phyloP scores from a whole-genome alignment of 2,888 invertebrate species.

The Agrochola litura region DNA sequence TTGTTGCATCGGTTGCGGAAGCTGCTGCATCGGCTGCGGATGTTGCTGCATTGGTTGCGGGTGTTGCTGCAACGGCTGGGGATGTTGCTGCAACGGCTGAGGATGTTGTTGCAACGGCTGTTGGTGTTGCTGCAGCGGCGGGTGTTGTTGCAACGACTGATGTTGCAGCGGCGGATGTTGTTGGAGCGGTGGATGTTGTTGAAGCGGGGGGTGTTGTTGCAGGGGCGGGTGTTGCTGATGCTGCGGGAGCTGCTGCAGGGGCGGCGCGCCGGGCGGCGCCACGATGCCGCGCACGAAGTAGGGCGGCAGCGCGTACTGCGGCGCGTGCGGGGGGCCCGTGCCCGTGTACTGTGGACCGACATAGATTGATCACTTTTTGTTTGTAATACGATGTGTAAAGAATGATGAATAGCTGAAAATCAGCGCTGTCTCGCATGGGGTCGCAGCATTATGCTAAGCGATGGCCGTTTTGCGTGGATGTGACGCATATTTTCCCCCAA shows the following conservation, averaged over 20 bases:
- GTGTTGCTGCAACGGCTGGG: conserved; percentile 17
- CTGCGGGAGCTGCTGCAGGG: conserved; percentile 45
- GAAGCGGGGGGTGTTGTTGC: conserved; percentile 67
- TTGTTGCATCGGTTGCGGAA: conserved; percentile 44
- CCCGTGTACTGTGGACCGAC: conserved; percentile 77
- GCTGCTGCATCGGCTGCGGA: conserved; percentile 64
- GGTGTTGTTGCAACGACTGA: conserved; percentile 79
- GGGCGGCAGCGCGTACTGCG: conserved; percentile 90
- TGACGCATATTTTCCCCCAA: too few relatives aligned
- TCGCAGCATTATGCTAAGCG: too few relatives aligned
- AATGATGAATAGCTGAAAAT: too few relatives aligned
- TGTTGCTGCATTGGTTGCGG: conserved; percentile 67
- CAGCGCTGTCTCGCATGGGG: too few relatives aligned
- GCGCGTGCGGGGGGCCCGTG: conserved; percentile 87
- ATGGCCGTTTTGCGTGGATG: too few relatives aligned
- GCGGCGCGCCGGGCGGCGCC: conserved; percentile 71
- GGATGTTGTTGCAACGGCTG: conserved; percentile 21
- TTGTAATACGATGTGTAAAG: neutral
- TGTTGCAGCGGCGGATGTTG: conserved; percentile 67
- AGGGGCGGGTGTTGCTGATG: conserved; percentile 70
- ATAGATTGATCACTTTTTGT: neutral
- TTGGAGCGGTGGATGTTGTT: conserved; percentile 62
- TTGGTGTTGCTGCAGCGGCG: conserved; percentile 26
- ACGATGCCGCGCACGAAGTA: conserved; percentile 87
- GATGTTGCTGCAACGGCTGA: conserved; percentile 18